These are phyloP conservation scores for Troides aeacus DNA, from an alignment of 2,888 invertebrate species.

Conservation along the genomic window DNA sequence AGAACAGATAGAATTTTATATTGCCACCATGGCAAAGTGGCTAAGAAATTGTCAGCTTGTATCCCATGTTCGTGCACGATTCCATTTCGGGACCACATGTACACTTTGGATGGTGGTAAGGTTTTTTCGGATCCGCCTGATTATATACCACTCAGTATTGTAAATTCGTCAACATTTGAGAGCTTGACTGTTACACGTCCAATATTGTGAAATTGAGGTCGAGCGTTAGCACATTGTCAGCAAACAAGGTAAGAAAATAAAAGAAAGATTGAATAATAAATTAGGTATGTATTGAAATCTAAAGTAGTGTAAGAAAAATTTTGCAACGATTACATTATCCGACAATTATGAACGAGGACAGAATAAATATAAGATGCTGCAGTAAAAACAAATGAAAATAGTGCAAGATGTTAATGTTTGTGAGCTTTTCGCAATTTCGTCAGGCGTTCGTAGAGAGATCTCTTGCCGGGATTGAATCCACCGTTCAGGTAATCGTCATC, in stretches of 20 bases:
- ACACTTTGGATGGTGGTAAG: too few relatives aligned
- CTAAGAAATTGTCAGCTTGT: too few relatives aligned
- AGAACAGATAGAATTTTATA: too few relatives aligned
- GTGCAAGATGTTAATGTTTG: constrained; percentile 3
- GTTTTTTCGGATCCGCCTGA: too few relatives aligned
- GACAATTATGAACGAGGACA: background rate
- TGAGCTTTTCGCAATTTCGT: constrained; percentile 11
- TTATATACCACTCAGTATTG: too few relatives aligned
- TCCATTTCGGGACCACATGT: too few relatives aligned
- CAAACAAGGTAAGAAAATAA: background rate
- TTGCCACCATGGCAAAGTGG: too few relatives aligned
- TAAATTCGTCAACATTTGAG: too few relatives aligned
- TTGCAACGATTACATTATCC: background rate
- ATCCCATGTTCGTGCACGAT: too few relatives aligned
- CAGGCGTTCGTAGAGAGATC: constrained; percentile 37
- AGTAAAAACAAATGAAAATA: background rate
- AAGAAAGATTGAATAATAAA: background rate
- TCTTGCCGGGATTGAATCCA: constrained; percentile 67
- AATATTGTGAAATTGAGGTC: too few relatives aligned
- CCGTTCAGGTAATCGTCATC: constrained; percentile 63
- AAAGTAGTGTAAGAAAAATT: background rate
- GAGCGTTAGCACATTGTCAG: background rate
- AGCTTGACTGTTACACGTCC: too few relatives aligned
- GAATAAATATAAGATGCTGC: background rate
- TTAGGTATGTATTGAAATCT: background rate